Base-by-base conservation (phyloP, 2,113 vertebrate genomes). In the Xenus cinereus region DNA sequence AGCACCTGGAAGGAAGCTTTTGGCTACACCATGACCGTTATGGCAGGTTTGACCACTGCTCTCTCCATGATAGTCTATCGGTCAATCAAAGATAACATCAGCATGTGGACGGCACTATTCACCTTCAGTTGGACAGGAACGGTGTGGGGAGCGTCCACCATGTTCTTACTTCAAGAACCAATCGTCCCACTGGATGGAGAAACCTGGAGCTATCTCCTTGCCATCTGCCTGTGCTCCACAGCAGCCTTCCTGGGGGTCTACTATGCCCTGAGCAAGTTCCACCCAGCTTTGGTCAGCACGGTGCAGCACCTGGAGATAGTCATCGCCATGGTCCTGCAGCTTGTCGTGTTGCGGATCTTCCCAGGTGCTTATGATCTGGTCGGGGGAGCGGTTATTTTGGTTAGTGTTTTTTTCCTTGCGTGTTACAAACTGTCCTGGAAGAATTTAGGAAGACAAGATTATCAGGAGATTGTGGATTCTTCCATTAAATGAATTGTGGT, bases 41-140 rank as follows among this genome's bases (percentile, higher is more conserved):
- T 99, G 99, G 99, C 99, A 9, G 99, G 99, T 43, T 96, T 99
- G 96, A 99, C 99, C 30, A 99, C 99, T 4, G 99, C 99, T 76
- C 98, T 99, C 74, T 99, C 99, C 91, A 99, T 99, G 99, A 99
- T 99, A 85, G 98, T 99, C 64, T 99, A 99, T 88, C 98, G 99
- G 81, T 99, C 99, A 95, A 99, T 99, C 92, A 99, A 99, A 95
- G 99, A 99, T 91, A 99, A 98, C 7, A 98, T 99, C 93, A 99
- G 99, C 98, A 99, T 99, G 99, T 99, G 99, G 99, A 99, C 99
- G 5, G 99, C 99, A 5, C 98, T 99, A 30, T 99, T 99, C 97
- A 99, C 99, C 53, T 99, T 99, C 41, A 99, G 99, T 54, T 99
- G 99, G 99, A 99, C 99, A 1, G 99, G 99, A 96, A 99, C 98